Evolutionary conservation across 2,797 vertebrate genomes (phyloP).

Genomic region (Sciurus vulgaris): DNA sequence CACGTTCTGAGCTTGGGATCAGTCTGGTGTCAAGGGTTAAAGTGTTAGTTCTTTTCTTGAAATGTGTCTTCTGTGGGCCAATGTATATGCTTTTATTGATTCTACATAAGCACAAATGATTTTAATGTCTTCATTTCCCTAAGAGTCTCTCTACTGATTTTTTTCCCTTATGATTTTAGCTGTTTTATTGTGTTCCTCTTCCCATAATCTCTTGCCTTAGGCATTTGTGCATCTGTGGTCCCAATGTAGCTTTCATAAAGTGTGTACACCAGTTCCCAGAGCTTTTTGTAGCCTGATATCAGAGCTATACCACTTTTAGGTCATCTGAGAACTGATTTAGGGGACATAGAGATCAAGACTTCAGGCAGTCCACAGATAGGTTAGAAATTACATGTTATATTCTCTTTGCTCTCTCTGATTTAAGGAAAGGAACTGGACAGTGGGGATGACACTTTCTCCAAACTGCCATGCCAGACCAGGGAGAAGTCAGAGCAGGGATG

Average conservation of each 20-base stretch:
- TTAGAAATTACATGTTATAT: constrained; percentile 9
- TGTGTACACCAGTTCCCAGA: neutral
- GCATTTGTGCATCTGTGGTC: neutral
- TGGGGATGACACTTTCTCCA: neutral
- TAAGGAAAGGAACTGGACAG: neutral
- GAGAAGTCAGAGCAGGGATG: neutral
- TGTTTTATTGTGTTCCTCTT: neutral
- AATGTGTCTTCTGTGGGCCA: neutral
- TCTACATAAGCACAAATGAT: neutral
- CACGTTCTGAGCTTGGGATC: constrained; percentile 23
- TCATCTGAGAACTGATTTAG: constrained; percentile 1
- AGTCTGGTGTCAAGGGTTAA: neutral
- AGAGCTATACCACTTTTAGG: neutral
- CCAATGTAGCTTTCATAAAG: neutral
- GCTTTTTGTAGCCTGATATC: neutral
- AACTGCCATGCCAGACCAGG: neutral
- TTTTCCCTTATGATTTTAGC: neutral
- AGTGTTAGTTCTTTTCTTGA: constrained; percentile 12
- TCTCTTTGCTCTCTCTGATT: neutral
- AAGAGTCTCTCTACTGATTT: neutral
- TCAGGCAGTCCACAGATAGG: neutral
- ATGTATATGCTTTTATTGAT: constrained; percentile 30
- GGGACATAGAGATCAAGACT: neutral
- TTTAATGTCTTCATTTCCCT: constrained; percentile 54
- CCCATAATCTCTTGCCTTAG: neutral